A percentile compares a stretch with the other conserved stretches of the same genome.
Evolutionary conservation across 2,797 vertebrate genomes (phyloP).

Genomic region (Pipistrellus kuhlii): DNA sequence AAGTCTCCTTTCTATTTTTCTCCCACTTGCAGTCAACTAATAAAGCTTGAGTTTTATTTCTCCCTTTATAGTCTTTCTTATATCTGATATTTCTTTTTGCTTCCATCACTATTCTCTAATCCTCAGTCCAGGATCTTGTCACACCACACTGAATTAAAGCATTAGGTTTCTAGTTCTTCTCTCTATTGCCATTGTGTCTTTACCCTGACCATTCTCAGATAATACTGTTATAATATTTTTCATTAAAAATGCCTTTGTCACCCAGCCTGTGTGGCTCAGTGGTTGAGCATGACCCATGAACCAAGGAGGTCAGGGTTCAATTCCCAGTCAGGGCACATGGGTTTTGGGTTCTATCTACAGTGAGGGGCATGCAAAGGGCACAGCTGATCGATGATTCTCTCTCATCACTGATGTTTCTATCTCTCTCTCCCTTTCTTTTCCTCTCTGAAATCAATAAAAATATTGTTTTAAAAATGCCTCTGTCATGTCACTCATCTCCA

Average conservation of each 20-base stretch:
- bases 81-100: neutral
- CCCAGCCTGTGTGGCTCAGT: too few relatives aligned
- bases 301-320: too few relatives aligned
- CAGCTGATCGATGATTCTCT: too few relatives aligned
- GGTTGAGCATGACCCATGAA: too few relatives aligned
- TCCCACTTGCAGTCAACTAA: neutral
- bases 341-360: too few relatives aligned
- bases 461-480: neutral
- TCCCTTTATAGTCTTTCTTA: neutral
- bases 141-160: neutral
- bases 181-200: neutral
- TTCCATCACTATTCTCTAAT: neutral
- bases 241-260: neutral
- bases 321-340: too few relatives aligned
- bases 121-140: neutral
- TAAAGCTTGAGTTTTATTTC: neutral
- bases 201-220: neutral
- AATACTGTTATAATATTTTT: neutral
- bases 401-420: too few relatives aligned
- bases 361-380: too few relatives aligned
- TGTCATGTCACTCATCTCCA: neutral
- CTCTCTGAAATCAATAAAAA: too few relatives aligned
- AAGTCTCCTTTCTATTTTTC: slow-evolving; percentile 21
- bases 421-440: too few relatives aligned
- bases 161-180: neutral